Conservation (phyloP, 1,140 invertebrate species). For the Diorhabda elongata region DNA sequence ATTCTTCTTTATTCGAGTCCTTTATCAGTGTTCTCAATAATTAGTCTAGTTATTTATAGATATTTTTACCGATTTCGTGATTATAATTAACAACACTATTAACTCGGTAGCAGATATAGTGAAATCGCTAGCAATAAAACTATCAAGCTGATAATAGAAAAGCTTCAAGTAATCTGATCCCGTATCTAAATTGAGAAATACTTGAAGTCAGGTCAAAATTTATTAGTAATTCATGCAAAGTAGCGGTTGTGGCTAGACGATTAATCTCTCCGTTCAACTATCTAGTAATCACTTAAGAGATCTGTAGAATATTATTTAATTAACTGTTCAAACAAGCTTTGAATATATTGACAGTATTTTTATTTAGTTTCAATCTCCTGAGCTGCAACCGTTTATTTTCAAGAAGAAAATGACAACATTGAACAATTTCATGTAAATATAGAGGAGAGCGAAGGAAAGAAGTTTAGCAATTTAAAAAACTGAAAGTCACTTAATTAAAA, state of each 20-base stretch:
- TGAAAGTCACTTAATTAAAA: too few species aligned
- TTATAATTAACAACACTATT: not conserved
- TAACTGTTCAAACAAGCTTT: not conserved
- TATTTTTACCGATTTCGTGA: too few species aligned
- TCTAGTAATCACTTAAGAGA: not conserved
- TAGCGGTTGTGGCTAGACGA: not conserved
- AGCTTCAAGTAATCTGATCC: not conserved
- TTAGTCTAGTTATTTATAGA: too few species aligned
- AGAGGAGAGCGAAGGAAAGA: too few species aligned
- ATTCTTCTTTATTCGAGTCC: too few species aligned
- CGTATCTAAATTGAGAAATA: slow-evolving; percentile 1
- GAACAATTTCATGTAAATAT: too few species aligned
- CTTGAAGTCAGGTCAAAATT: not conserved
- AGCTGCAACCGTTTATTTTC: too few species aligned
- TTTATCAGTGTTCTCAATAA: too few species aligned
- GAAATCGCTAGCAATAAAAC: not conserved
- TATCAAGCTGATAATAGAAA: not conserved
- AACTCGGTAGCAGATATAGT: not conserved
- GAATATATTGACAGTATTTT: not conserved
- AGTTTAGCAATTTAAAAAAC: too few species aligned
- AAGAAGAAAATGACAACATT: too few species aligned
- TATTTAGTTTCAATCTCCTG: not conserved
- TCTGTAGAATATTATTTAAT: not conserved
- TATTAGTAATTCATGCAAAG: slow-evolving; percentile 1
- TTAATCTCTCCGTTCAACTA: not conserved